These are phyloP conservation scores for Geophilus truncorum DNA, from an alignment of 2,888 invertebrate genomes.

Conservation along the genomic window DNA sequence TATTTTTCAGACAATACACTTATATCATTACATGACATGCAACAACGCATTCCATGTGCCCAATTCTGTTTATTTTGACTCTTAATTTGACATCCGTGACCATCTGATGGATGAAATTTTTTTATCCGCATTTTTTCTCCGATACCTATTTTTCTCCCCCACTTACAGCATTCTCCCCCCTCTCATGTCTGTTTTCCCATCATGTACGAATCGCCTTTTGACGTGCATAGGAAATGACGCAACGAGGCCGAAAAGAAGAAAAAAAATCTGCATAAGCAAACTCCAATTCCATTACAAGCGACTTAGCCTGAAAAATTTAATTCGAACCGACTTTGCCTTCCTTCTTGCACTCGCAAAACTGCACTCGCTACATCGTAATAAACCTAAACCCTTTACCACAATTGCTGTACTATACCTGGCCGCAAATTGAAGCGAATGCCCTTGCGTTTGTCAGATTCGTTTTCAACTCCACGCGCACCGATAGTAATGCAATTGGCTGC, in stretches of 20 bases:
- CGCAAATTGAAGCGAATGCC: not conserved
- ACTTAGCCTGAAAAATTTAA: conserved; percentile 6
- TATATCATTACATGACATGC: not conserved
- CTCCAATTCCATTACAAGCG: conserved; percentile 15
- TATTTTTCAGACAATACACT: too few species aligned
- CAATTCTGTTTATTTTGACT: not conserved
- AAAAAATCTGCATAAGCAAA: conserved; percentile 3
- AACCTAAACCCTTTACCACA: conserved; percentile 7
- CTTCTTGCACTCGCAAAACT: not conserved
- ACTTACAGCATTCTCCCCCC: not conserved
- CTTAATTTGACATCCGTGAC: not conserved
- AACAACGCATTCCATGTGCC: not conserved
- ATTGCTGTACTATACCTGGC: not conserved
- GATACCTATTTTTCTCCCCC: not conserved
- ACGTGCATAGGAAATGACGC: not conserved
- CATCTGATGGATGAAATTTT: conserved; percentile 13
- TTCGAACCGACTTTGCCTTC: not conserved
- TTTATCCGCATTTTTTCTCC: not conserved
- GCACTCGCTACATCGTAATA: not conserved
- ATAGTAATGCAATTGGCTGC: not conserved
- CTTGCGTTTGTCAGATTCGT: not conserved
- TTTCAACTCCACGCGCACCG: not conserved
- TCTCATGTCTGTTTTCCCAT: not conserved
- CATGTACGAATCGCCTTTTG: not conserved
- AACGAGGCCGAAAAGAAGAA: not conserved